These are phyloP conservation scores for Chrosomus eos DNA, from an alignment of 2,797 vertebrate genomes.

Conservation along the genomic window DNA sequence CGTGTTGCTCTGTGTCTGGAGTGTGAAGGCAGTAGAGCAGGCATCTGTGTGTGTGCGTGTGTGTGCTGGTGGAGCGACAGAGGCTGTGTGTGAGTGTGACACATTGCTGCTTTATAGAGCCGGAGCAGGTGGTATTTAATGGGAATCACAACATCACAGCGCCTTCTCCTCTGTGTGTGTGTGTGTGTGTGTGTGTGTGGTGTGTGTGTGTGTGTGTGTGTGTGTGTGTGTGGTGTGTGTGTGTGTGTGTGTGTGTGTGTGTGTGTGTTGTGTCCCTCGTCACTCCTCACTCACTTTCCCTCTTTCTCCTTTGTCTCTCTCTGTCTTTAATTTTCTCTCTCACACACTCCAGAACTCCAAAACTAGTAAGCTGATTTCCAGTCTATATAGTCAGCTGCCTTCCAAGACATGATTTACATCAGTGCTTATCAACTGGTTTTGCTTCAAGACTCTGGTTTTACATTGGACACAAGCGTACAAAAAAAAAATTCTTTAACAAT, in stretches of 20 bases:
- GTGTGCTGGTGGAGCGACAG: slow-evolving; percentile 53
- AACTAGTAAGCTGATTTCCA: not conserved
- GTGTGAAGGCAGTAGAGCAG: slow-evolving; percentile 38
- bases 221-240: slow-evolving; percentile 6
- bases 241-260: not conserved
- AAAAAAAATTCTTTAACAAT: not conserved
- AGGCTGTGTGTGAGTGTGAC: slow-evolving; percentile 55
- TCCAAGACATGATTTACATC: not conserved
- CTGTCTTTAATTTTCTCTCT: slow-evolving; percentile 10
- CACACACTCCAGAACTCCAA: slow-evolving; percentile 1
- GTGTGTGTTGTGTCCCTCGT: slow-evolving; percentile 8
- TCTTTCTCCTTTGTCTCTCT: slow-evolving; percentile 18
- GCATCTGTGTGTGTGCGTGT: slow-evolving; percentile 32
- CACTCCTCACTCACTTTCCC: slow-evolving; percentile 2
- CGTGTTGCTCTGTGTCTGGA: slow-evolving; percentile 33
- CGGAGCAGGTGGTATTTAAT: slow-evolving; percentile 68
- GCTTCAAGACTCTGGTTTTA: not conserved
- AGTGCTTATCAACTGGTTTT: not conserved
- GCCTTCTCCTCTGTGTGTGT: slow-evolving; percentile 26
- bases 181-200: not conserved
- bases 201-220: slow-evolving; percentile 17
- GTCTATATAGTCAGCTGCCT: not conserved
- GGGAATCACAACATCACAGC: slow-evolving; percentile 60
- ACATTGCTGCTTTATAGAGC: slow-evolving; percentile 63
- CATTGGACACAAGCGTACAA: not conserved